These are phyloP conservation scores for Cyprinodon tularosa DNA, from an alignment of 2,113 vertebrate species.

Conservation along the genomic window DNA sequence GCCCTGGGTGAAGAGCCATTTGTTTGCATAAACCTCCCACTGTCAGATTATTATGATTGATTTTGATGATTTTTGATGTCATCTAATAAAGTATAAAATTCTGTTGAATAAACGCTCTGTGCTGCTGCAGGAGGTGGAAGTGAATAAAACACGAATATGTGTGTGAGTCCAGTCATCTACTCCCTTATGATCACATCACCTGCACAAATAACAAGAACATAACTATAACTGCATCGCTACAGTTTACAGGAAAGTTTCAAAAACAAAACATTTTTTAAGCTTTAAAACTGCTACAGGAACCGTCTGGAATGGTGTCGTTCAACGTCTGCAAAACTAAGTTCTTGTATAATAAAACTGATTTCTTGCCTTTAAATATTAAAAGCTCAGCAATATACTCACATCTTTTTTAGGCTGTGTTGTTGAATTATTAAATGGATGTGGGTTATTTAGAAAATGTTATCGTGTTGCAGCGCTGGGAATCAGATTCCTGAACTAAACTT, in stretches of 20 bases:
- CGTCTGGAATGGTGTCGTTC: background rate
- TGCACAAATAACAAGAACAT: background rate
- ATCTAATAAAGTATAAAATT: no score
- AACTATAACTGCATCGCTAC: background rate
- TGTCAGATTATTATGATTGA: background rate
- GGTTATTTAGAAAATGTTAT: background rate
- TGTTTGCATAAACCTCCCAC: no score
- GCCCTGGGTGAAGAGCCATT: background rate
- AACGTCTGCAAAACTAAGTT: background rate
- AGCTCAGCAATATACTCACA: background rate
- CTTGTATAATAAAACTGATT: background rate
- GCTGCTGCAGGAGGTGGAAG: background rate
- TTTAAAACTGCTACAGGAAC: background rate
- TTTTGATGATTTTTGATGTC: no score
- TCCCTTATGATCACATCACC: background rate
- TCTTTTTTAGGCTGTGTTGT: background rate
- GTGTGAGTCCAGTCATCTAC: background rate
- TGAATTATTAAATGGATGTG: background rate
- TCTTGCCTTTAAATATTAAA: background rate
- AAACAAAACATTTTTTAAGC: background rate
- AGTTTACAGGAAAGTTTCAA: background rate
- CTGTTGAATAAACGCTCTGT: background rate
- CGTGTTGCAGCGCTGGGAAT: background rate
- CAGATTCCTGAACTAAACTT: conserved; percentile 4
- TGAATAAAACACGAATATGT: background rate